Evolutionary conservation across 1,140 invertebrate species (phyloP).

Genomic region (Lepeophtheirus salmonis): DNA sequence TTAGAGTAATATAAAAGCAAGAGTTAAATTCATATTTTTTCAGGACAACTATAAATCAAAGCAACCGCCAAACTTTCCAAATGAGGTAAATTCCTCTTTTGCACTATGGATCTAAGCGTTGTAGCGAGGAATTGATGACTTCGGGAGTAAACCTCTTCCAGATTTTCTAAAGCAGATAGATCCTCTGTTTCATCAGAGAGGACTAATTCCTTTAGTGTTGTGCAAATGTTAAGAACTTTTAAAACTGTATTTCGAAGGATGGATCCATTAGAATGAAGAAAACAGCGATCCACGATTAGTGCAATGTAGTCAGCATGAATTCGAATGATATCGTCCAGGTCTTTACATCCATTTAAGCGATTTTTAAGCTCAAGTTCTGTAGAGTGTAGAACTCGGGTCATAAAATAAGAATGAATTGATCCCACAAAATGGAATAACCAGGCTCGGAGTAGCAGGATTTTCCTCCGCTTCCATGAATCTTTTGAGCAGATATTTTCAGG

Average conservation of each 20-base stretch:
- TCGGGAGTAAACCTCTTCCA: slow-evolving; percentile 4
- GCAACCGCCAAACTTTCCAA: slow-evolving; percentile 12
- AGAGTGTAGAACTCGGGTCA: slow-evolving; percentile 39
- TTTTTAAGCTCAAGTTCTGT: slow-evolving; percentile 31
- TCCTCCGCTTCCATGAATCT: slow-evolving; percentile 25
- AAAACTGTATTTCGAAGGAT: slow-evolving; percentile 8
- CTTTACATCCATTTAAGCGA: neutral
- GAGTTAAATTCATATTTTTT: neutral
- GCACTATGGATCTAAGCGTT: slow-evolving; percentile 4
- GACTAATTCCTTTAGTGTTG: neutral
- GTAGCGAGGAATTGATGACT: slow-evolving; percentile 12
- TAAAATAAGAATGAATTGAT: slow-evolving; percentile 41
- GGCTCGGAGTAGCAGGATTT: slow-evolving; percentile 38
- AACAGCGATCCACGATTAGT: slow-evolving; percentile 14
- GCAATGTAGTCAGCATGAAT: neutral
- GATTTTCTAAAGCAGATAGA: neutral
- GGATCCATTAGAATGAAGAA: slow-evolving; percentile 1
- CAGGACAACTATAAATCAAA: slow-evolving; percentile 12
- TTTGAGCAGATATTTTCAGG: slow-evolving; percentile 11
- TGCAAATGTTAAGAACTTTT: neutral
- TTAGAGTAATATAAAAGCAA: too few relatives aligned
- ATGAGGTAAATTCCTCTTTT: slow-evolving; percentile 13
- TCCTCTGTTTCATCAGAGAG: neutral
- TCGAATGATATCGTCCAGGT: slow-evolving; percentile 5
- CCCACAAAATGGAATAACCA: slow-evolving; percentile 40